These are phyloP conservation scores for Sturnus vulgaris DNA, from an alignment of 2,113 vertebrate species.

Conservation along the genomic window DNA sequence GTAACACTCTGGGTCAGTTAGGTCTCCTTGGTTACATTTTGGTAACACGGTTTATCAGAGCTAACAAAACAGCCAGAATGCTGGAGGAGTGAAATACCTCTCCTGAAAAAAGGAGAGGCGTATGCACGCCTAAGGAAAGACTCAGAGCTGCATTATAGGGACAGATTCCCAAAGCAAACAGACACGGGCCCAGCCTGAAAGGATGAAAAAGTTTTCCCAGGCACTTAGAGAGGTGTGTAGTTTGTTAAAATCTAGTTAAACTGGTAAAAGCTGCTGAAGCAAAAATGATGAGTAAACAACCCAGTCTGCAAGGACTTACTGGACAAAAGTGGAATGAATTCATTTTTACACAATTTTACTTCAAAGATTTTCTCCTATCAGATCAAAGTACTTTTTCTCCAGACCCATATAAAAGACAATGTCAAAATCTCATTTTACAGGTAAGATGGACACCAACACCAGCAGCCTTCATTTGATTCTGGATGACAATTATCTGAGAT, in stretches of 20 bases:
- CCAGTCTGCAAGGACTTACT: background rate
- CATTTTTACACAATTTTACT: background rate
- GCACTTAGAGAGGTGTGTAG: background rate
- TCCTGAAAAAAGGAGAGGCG: background rate
- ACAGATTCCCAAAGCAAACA: background rate
- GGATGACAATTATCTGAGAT: background rate
- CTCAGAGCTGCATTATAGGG: background rate
- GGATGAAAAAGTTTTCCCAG: background rate
- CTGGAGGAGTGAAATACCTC: background rate
- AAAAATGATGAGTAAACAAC: background rate
- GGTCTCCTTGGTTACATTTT: background rate
- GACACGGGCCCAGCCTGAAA: background rate
- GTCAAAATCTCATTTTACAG: background rate
- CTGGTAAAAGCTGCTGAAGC: background rate
- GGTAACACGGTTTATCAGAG: background rate
- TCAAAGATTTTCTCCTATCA: background rate
- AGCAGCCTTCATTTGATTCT: background rate
- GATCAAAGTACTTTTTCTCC: background rate
- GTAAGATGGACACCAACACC: background rate
- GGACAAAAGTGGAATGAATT: background rate
- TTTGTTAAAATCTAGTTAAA: background rate
- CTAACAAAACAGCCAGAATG: background rate
- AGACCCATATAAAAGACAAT: background rate
- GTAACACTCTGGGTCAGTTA: background rate
- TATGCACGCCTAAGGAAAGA: background rate